phyloP scores from a whole-genome alignment of 1,140 invertebrate species.

The Brachionus calyciflorus region DNA sequence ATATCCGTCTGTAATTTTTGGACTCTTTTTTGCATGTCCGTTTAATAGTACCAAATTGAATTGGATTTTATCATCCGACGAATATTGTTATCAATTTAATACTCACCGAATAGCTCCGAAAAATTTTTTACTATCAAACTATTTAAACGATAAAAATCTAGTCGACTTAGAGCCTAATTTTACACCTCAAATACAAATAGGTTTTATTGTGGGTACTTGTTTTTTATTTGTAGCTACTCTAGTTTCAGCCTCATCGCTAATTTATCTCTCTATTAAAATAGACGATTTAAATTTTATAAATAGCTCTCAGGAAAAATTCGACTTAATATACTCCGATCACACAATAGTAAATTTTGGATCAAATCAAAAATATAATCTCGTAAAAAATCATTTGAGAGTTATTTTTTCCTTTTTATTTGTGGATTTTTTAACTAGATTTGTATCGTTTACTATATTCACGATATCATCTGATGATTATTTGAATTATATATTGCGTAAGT shows the following conservation, averaged over 20 bases:
- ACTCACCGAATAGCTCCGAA: neutral
- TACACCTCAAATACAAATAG: neutral
- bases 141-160: neutral
- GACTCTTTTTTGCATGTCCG: neutral
- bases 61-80: neutral
- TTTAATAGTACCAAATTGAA: neutral
- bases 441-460: neutral
- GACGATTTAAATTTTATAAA: neutral
- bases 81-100: constrained; percentile 1
- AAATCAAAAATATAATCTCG: neutral
- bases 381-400: neutral
- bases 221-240: neutral
- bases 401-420: neutral
- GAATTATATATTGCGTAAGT: neutral
- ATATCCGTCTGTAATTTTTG: neutral
- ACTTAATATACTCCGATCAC: no score
- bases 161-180: neutral
- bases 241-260: neutral
- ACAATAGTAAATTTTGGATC: neutral
- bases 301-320: neutral
- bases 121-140: neutral
- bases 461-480: constrained; percentile 11
- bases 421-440: neutral
- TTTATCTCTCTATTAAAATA: constrained; percentile 1
- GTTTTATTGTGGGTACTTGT: neutral